Evolutionary conservation across 1,140 invertebrate species (phyloP).

Genomic region (Grapholita molesta): DNA sequence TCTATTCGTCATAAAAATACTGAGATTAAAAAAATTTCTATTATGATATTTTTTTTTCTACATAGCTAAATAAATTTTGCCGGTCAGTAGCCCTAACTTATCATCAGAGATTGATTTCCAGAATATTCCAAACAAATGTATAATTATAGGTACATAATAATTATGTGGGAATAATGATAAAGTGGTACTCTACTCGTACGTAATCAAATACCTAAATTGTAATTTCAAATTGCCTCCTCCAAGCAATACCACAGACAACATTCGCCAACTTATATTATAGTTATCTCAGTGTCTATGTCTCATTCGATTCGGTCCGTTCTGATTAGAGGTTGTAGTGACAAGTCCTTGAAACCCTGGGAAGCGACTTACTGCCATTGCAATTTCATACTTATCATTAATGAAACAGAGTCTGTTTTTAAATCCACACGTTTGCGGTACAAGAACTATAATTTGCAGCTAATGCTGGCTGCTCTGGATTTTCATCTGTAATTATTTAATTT

Average conservation of each 20-base stretch:
- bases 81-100: no score
- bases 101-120: no score
- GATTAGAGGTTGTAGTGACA: conserved; percentile 31
- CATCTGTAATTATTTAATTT: conserved; percentile 15
- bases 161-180: no score
- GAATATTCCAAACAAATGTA: no score
- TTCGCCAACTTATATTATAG: conserved; percentile 26
- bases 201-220: conserved; percentile 21
- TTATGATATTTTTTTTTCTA: no score
- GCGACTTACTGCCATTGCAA: not conserved
- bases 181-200: no score
- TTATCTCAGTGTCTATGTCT: conserved; percentile 24
- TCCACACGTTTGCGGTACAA: not conserved
- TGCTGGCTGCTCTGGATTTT: conserved; percentile 11
- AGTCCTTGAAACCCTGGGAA: conserved; percentile 10
- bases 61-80: no score
- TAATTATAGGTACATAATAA: no score
- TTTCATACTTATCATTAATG: not conserved
- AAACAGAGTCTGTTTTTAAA: not conserved
- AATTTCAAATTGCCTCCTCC: conserved; percentile 9
- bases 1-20: no score
- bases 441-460: conserved; percentile 12
- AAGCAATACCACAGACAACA: not conserved
- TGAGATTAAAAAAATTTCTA: no score
- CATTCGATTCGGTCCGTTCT: conserved; percentile 31